These are phyloP conservation scores for Melangyna quadrimaculata DNA, from an alignment of 2,888 invertebrate species.

Conservation along the genomic window DNA sequence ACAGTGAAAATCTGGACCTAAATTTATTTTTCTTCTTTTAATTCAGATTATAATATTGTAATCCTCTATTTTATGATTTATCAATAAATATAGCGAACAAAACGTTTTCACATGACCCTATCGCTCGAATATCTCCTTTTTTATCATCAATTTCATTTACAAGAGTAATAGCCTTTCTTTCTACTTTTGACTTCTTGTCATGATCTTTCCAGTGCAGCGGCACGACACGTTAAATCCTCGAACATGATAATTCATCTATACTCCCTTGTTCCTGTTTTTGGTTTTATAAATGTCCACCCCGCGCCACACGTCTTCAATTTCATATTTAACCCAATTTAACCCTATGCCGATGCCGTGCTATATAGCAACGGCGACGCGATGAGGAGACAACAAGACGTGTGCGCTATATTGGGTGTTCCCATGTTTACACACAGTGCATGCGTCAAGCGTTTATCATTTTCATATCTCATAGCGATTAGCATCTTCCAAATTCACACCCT, in stretches of 20 bases:
- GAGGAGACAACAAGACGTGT: not conserved
- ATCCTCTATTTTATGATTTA: not conserved
- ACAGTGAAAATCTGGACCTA: too few species aligned
- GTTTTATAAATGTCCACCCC: constrained; percentile 10
- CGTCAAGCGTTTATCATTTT: constrained; percentile 66
- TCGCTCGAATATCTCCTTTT: constrained; percentile 3
- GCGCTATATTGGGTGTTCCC: constrained; percentile 19
- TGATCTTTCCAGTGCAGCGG: constrained; percentile 6
- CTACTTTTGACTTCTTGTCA: constrained; percentile 28
- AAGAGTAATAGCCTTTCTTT: constrained; percentile 6
- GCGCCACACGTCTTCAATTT: constrained; percentile 48
- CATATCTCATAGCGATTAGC: constrained; percentile 64
- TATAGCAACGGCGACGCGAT: not conserved
- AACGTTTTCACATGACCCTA: constrained; percentile 23
- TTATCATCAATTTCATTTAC: constrained; percentile 4
- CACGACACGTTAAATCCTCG: not conserved
- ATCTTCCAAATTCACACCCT: constrained; percentile 51
- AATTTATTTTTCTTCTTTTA: not conserved
- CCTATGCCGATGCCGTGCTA: constrained; percentile 21
- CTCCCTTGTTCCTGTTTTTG: constrained; percentile 24
- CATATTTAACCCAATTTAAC: constrained; percentile 71
- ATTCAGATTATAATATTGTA: constrained; percentile 10
- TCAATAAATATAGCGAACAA: not conserved
- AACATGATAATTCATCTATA: constrained; percentile 47
- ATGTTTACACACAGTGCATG: constrained; percentile 51